These are phyloP conservation scores for Chelonus formosanus DNA, from an alignment of 2,888 invertebrate species.

Conservation along the genomic window DNA sequence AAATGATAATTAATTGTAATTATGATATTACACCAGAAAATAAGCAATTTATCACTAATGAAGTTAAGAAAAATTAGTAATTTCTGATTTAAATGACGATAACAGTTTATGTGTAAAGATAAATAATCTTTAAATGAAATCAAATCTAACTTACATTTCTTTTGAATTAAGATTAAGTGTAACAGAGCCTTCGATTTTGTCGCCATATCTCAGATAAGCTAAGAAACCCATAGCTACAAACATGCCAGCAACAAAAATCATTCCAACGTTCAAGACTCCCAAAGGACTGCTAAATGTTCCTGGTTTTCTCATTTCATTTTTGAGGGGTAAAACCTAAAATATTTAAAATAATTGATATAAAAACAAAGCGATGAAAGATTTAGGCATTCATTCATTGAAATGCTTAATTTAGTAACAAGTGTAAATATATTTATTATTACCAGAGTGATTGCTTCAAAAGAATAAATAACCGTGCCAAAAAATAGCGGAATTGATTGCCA, in stretches of 20 bases:
- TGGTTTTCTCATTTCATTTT: conserved; percentile 89
- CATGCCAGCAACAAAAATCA: conserved; percentile 80
- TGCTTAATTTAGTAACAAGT: conserved; percentile 3
- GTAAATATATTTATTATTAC: conserved; percentile 66
- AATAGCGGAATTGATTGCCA: conserved; percentile 81
- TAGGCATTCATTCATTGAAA: not conserved
- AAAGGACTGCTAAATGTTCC: conserved; percentile 78
- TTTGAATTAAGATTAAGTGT: conserved; percentile 83
- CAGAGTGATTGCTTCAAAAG: conserved; percentile 95
- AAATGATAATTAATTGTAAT: no score
- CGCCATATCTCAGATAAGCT: conserved; percentile 89
- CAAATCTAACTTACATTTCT: conserved; percentile 67
- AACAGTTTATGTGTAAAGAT: no score
- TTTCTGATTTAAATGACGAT: no score
- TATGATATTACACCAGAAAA: no score
- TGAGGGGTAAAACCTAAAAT: conserved; percentile 85
- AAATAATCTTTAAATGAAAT: not conserved
- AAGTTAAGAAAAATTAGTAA: no score
- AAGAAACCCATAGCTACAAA: conserved; percentile 86
- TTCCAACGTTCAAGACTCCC: conserved; percentile 91
- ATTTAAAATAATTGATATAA: conserved; percentile 35
- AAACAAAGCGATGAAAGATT: no score
- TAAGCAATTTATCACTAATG: no score
- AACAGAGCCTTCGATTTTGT: conserved; percentile 81
- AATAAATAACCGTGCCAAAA: conserved; percentile 95